Conservation (phyloP, 2,888 invertebrate genomes). For the Apeira syringaria region DNA sequence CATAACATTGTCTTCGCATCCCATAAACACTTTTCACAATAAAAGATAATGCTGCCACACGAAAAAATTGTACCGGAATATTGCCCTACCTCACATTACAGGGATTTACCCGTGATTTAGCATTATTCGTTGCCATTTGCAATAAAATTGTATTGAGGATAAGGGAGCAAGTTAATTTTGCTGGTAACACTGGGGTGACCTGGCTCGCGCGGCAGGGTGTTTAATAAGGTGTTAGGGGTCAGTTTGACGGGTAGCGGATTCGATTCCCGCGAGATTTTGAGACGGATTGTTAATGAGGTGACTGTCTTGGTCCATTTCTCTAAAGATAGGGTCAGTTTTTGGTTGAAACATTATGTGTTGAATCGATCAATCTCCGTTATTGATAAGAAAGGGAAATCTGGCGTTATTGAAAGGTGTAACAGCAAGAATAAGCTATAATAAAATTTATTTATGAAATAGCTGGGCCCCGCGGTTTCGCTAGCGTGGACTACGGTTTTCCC, state of each 20-base stretch:
- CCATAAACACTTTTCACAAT: constrained; percentile 68
- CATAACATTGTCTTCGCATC: constrained; percentile 30
- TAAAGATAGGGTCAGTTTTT: constrained; percentile 11
- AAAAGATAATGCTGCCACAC: constrained; percentile 60
- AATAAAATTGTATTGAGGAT: constrained; percentile 73
- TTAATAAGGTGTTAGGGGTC: constrained; percentile 12
- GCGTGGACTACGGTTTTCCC: no score
- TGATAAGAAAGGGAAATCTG: neutral
- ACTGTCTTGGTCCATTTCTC: constrained; percentile 24
- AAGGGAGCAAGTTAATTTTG: constrained; percentile 61
- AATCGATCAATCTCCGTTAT: constrained; percentile 14
- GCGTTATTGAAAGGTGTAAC: neutral
- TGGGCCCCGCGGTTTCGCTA: no score
- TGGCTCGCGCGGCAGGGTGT: constrained; percentile 7
- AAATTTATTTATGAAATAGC: no score
- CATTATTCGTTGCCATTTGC: constrained; percentile 68
- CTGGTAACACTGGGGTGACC: constrained; percentile 38
- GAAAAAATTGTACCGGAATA: constrained; percentile 50
- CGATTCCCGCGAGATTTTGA: constrained; percentile 51
- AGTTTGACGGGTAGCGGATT: constrained; percentile 31
- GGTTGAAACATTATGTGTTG: constrained; percentile 7
- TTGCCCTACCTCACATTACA: constrained; percentile 51
- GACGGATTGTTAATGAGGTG: constrained; percentile 26
- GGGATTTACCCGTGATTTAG: constrained; percentile 71
- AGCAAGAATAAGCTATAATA: no score